Percentiles rank a stretch among this genome's conserved stretches.
phyloP scores from a whole-genome alignment of 2,888 invertebrate species.

The Scaptodrosophila latifasciaeformis region DNA sequence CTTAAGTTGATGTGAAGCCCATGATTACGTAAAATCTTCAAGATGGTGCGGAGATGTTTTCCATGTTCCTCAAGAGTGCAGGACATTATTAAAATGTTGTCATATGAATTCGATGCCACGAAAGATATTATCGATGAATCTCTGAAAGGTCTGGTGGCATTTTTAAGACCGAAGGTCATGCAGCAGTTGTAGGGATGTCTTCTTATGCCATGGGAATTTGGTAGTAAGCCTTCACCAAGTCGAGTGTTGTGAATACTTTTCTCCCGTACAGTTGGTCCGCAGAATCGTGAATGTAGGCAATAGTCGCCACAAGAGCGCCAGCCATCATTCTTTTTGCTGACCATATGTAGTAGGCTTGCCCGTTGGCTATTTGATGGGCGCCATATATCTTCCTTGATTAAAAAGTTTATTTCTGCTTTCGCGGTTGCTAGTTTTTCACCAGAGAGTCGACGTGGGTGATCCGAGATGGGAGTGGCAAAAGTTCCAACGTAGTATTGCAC shows the following conservation, averaged over 20 bases:
- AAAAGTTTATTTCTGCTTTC: slow-evolving; percentile 19
- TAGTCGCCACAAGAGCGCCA: slow-evolving; percentile 65
- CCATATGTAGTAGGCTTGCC: slow-evolving; percentile 72
- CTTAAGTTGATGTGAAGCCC: too few species aligned
- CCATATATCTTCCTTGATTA: slow-evolving; percentile 67
- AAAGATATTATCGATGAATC: too few species aligned
- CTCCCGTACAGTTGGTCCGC: slow-evolving; percentile 11
- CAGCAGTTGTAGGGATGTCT: slow-evolving; percentile 20
- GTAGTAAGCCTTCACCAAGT: too few species aligned
- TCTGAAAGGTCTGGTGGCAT: neutral
- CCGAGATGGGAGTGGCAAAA: too few species aligned
- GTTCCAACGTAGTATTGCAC: too few species aligned
- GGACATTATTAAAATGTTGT: neutral
- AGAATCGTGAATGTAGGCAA: slow-evolving; percentile 59
- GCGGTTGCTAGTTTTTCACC: slow-evolving; percentile 24
- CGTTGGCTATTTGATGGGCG: slow-evolving; percentile 72
- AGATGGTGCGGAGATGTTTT: too few species aligned
- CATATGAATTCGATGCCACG: neutral
- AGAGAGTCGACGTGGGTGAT: too few species aligned
- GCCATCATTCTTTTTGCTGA: too few species aligned
- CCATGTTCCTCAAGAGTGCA: neutral
- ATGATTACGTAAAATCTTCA: too few species aligned
- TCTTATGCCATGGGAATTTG: too few species aligned
- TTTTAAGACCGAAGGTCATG: neutral
- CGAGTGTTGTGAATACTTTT: too few species aligned